Conservation (phyloP, 2,113 vertebrate species). For the Perca fluviatilis region DNA sequence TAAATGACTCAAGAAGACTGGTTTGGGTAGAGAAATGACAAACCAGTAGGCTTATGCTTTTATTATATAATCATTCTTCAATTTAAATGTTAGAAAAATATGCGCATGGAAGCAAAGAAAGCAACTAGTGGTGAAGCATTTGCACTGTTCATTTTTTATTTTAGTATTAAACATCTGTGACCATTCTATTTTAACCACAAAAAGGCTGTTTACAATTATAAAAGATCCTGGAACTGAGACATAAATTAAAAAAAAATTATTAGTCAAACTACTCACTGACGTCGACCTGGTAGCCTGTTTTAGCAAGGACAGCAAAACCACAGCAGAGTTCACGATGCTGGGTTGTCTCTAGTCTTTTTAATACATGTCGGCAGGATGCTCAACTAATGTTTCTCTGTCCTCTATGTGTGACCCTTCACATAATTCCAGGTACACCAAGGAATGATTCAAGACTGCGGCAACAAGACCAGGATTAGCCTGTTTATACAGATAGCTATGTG, state of each 20-base stretch:
- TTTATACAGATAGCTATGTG: conserved; percentile 89
- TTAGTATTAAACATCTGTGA: not conserved
- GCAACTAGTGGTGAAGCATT: not conserved
- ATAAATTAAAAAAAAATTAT: not conserved
- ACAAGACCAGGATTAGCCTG: conserved; percentile 83
- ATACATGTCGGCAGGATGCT: too few species aligned
- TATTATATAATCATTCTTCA: not conserved
- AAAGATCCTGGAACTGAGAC: not conserved
- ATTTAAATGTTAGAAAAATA: not conserved
- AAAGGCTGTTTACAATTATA: not conserved
- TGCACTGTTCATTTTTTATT: not conserved
- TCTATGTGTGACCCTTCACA: not conserved
- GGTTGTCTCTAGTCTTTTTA: not conserved
- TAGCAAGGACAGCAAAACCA: not conserved
- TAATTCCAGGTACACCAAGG: conserved; percentile 78
- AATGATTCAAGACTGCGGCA: conserved; percentile 81
- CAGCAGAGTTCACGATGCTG: too few species aligned
- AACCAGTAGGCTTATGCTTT: not conserved
- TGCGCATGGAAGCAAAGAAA: not conserved
- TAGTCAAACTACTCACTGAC: not conserved
- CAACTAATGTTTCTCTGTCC: not conserved
- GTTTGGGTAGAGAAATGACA: not conserved
- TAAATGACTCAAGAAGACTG: too few species aligned
- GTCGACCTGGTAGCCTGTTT: not conserved
- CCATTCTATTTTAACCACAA: not conserved